Percentiles rank a stretch among this genome's conserved stretches.
Conservation (phyloP, 1,140 invertebrate species). For the Helicoverpa armigera region DNA sequence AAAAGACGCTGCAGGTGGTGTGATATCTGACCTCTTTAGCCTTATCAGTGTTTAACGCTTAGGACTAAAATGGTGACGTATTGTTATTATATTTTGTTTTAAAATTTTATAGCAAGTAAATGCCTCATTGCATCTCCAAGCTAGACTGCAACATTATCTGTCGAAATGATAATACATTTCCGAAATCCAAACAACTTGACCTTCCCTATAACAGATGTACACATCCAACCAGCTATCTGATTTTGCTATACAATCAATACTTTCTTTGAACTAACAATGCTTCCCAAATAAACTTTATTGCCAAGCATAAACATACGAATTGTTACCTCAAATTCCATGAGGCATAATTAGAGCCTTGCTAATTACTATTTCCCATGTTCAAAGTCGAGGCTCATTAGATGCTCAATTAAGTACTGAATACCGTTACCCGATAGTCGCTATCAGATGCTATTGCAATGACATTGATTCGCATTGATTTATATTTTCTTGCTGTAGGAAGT, state of each 20-base stretch:
- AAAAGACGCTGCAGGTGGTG: not conserved
- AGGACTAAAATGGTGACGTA: too few relatives aligned
- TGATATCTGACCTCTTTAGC: not conserved
- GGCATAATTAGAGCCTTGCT: slow-evolving; percentile 46
- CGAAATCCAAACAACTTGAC: not conserved
- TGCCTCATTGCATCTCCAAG: too few relatives aligned
- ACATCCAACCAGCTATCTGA: not conserved
- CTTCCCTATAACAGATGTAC: not conserved
- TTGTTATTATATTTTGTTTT: too few relatives aligned
- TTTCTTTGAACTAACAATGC: slow-evolving; percentile 15
- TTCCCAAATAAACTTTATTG: slow-evolving; percentile 44
- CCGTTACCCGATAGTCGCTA: slow-evolving; percentile 47
- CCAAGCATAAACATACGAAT: slow-evolving; percentile 38
- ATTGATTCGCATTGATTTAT: slow-evolving; percentile 45
- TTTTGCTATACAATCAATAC: slow-evolving; percentile 3
- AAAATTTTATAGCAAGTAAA: too few relatives aligned
- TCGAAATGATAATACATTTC: too few relatives aligned
- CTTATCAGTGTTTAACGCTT: not conserved
- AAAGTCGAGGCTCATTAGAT: slow-evolving; percentile 45
- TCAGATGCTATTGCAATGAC: slow-evolving; percentile 37
- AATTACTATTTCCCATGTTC: slow-evolving; percentile 43
- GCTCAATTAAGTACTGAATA: slow-evolving; percentile 43
- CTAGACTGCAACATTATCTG: too few relatives aligned
- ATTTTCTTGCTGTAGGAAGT: slow-evolving; percentile 22
- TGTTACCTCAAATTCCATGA: slow-evolving; percentile 41